Evolutionary conservation across 2,113 vertebrate genomes (phyloP), one percentile per base, ranked within the genome.

Genomic region (Riparia riparia): DNA sequence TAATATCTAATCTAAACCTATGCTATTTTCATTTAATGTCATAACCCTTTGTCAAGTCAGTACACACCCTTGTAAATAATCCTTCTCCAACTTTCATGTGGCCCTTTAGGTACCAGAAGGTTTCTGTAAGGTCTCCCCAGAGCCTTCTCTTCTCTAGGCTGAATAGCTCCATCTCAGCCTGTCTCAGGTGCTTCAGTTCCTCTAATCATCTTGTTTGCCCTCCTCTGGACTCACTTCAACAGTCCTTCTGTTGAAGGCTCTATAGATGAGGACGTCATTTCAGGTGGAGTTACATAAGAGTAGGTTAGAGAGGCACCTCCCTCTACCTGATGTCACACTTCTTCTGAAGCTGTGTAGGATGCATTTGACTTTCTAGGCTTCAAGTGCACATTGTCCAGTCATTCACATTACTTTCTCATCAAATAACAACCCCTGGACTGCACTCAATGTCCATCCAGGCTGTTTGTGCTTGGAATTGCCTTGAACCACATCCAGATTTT

Each of bases 371-470:
- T 58, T 50, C 16, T 17, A 64, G n/a, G n/a, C 42, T 56, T n/a
- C 42, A 74, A 74, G 18, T 0, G 0, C 41, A 22, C 14, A 12
- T 39, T 22, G 19, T 28, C 20, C 42, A 49, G 24, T 42, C 19
- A 64, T 32, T 20, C 19, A 50, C 15, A 16, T 3, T 41, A 29
- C 14, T 49, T 49, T 39, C 17, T 32, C 21, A 49, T 32, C 28
- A 49, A 17, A 4, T 32, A 14, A 32, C 5, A 17, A 4, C 2
- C 14, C 24, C 14, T 28, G 39, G 34, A 44, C 24, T 57, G 12
- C 24, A 21, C 42, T 47, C 21, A 39, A 2, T 39, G 22, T 41
- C 37, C 0, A 1, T 28, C 31, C 0, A 3, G 12, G 18, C 25
- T 41, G 8, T 9, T 58, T 50, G 37, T 50, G 15, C 29, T 70